Evolutionary conservation across 1,140 invertebrate species (phyloP).

Genomic region (Habropoda laboriosa): DNA sequence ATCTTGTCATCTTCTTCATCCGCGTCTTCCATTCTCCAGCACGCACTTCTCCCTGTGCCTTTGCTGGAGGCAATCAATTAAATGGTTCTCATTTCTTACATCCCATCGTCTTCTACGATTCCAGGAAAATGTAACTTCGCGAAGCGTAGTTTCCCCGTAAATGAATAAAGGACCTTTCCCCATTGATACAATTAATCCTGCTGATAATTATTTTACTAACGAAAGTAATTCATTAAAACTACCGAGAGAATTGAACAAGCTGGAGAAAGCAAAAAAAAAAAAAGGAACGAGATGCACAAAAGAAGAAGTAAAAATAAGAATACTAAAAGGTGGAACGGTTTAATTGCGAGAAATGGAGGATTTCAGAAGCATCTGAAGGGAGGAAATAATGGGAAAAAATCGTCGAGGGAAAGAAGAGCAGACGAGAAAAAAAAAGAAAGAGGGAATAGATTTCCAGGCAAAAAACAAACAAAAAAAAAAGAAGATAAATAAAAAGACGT

Average conservation of each 20-base stretch:
- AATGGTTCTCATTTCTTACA: constrained; percentile 34
- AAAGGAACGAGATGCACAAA: too few relatives aligned
- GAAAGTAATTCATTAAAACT: neutral
- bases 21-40: constrained; percentile 55
- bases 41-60: constrained; percentile 29
- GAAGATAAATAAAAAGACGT: neutral
- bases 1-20: constrained; percentile 61
- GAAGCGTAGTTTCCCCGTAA: neutral
- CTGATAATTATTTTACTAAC: neutral
- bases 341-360: neutral
- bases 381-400: neutral
- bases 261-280: neutral
- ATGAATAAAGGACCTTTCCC: neutral
- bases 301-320: neutral
- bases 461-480: too few relatives aligned
- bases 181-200: neutral
- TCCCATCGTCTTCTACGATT: neutral
- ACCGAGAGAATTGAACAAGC: too few relatives aligned
- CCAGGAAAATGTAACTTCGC: neutral
- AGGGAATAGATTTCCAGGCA: neutral
- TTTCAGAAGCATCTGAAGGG: neutral
- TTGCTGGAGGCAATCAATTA: constrained; percentile 44
- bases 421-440: too few relatives aligned
- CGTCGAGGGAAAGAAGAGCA: neutral
- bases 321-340: neutral